Evolutionary conservation across 2,797 vertebrate genomes (phyloP).

Genomic region (Sphaeramia orbicularis): DNA sequence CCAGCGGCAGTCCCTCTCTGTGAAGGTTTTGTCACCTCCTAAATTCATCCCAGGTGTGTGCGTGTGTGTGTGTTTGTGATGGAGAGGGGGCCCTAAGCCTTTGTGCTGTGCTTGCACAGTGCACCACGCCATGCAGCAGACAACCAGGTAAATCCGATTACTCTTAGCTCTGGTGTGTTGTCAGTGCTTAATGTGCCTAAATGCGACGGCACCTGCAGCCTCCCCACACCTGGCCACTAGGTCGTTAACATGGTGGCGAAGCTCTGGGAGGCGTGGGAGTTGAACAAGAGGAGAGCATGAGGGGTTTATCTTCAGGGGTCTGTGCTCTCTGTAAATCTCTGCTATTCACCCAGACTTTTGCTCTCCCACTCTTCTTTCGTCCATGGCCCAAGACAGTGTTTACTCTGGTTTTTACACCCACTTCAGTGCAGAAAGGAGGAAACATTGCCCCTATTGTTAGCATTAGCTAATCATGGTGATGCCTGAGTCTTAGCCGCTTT

Average conservation of each 20-base stretch:
- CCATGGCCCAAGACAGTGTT: conserved; percentile 70
- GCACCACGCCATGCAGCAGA: conserved; percentile 62
- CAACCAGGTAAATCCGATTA: conserved; percentile 82
- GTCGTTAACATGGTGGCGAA: conserved; percentile 58
- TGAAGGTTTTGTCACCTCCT: conserved; percentile 77
- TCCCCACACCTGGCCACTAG: conserved; percentile 76
- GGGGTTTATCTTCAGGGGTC: conserved; percentile 65
- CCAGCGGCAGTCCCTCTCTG: conserved; percentile 62
- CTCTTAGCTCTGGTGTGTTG: conserved; percentile 74
- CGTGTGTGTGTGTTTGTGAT: conserved; percentile 76
- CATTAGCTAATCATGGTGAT: conserved; percentile 80
- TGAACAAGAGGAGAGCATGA: conserved; percentile 56
- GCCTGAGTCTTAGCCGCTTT: conserved; percentile 84
- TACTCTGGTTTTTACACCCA: conserved; percentile 81
- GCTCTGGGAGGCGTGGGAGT: conserved; percentile 70
- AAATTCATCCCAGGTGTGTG: conserved; percentile 85
- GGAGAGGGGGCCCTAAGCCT: conserved; percentile 75
- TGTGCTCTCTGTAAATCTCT: conserved; percentile 68
- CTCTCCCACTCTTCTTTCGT: conserved; percentile 69
- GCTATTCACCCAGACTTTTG: conserved; percentile 70
- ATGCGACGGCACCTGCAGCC: conserved; percentile 79
- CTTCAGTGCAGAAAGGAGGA: conserved; percentile 73
- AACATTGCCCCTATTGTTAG: conserved; percentile 80
- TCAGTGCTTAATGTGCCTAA: conserved; percentile 83
- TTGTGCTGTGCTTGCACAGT: conserved; percentile 81